Evolutionary conservation across 2,888 invertebrate species (phyloP), one percentile per base, ranked within the genome.

Genomic region (Hyalella azteca): DNA sequence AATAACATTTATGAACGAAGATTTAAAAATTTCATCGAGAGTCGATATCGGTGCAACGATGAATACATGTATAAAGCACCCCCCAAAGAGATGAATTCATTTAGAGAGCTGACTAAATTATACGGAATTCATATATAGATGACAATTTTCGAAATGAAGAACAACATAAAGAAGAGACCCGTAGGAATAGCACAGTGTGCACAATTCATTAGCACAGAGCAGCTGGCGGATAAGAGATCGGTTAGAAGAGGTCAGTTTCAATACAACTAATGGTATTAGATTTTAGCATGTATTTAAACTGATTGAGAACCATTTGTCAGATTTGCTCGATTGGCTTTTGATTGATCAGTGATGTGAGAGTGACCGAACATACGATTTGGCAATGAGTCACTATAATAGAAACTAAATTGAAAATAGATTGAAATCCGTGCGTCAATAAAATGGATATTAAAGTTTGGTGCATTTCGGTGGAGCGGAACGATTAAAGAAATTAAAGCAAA

Each of bases 261-360:
- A 66, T 66, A 66, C 66, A 66, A 66, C 66, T 75, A 75, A 75
- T 75, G 75, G 41, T 75, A 75, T 75, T 75, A 75, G 45, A 75
- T 75, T 75, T 66, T 75, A 75, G 45, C 45, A 75, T 75, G 41
- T 75, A 75, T 75, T 75, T 75, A 45, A 75, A 45, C 41, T 75
- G 75, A 75, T 75, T 75, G 36, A 75, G 41, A 75, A 45, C 75
- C 75, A 75, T 75, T 75, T 75, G 45, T 45, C 75, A 75, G 75
- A 75, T 75, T 75, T 75, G 75, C 45, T 75, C 45, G 75, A 75
- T 75, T 45, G 75, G 22, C 22, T 45, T 75, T 40, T 75, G 75
- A 75, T 75, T 75, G 40, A 45, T 75, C 29, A n/a, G 59, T 59
- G 9, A 22, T 13, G 29, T 59, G 45, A 29, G 40, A 45, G n/a